Evolutionary conservation across 2,113 vertebrate species (phyloP), one percentile per base, ranked within the genome.

Genomic region (Xiphorhynchus elegans): DNA sequence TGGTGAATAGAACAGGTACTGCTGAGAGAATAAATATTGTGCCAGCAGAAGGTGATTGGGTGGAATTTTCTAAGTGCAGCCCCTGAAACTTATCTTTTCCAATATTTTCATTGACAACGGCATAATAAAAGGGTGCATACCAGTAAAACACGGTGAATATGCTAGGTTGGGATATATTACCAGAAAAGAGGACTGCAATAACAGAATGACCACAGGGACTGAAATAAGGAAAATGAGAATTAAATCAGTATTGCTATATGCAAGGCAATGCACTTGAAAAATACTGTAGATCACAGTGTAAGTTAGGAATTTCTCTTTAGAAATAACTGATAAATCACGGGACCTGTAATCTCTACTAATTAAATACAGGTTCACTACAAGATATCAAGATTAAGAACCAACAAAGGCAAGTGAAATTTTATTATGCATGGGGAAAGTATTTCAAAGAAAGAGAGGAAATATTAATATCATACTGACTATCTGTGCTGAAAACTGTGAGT

Each of bases 231-330:
- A 85, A 85, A 79, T 8, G 5, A 8, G 23, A 78, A 63, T 55
- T 62, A 81, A 82, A 42, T 78, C 10, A 4, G 10, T 67, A 40
- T 59, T 49, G 5, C 9, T 62, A 19, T 28, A 37, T 58, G 40
- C 20, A 84, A 87, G 8, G 16, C 5, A 24, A 35, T 35, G 26
- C 26, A 35, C 39, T 64, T 68, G 44, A 80, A 92, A 88, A 55
- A 28, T 21, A 7, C 13, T 1, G 0, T 33, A 52, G 46, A 69
- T 69, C 17, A 84, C 37, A 49, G 20, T 0, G 1, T 44, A 67
- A 84, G 85, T 10, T 66, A 15, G 16, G 31, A 93, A 7, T n/a
- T 60, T 33, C 10, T 49, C 42, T 78, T 68, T 76, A 37, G 58
- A 91, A 89, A 64, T 69, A 89, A 52, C 29, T 86, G 49, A 64